Percentiles rank a stretch among this genome's conserved stretches.
phyloP scores from a whole-genome alignment of 2,797 vertebrate genomes.

The Propithecus perrieri region DNA sequence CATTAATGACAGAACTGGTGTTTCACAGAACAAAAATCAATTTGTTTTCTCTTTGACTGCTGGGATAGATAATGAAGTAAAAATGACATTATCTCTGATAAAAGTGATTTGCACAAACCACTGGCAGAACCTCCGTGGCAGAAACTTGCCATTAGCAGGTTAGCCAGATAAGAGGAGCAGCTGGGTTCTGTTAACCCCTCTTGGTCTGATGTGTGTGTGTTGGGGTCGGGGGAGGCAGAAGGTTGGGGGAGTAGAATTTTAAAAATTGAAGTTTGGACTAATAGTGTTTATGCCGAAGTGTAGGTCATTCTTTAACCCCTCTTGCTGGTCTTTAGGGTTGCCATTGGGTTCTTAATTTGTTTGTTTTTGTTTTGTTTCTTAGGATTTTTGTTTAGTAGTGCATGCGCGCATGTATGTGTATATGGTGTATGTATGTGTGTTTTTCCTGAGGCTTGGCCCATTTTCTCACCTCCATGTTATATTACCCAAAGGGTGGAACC shows the following conservation, averaged over 20 bases:
- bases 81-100: slow-evolving; percentile 86
- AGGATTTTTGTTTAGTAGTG: background rate
- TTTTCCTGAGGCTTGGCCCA: background rate
- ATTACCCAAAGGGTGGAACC: background rate
- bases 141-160: slow-evolving; percentile 83
- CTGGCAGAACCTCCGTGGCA: slow-evolving; percentile 82
- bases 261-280: background rate
- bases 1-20: slow-evolving; percentile 82
- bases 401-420: too few relatives aligned
- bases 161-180: slow-evolving; percentile 81
- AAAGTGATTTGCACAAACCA: slow-evolving; percentile 84
- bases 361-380: background rate
- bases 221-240: background rate
- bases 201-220: slow-evolving; percentile 4
- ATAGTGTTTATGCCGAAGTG: background rate
- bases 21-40: slow-evolving; percentile 77
- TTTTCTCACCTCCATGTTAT: slow-evolving; percentile 1
- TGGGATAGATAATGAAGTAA: slow-evolving; percentile 86
- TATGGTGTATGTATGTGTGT: background rate
- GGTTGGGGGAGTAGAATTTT: background rate
- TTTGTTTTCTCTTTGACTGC: slow-evolving; percentile 84
- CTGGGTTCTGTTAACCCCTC: slow-evolving; percentile 70
- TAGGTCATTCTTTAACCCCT: background rate
- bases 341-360: background rate
- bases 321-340: slow-evolving; percentile 42